Conservation (phyloP, 1,140 invertebrate species). For the Bactericera cockerelli region DNA sequence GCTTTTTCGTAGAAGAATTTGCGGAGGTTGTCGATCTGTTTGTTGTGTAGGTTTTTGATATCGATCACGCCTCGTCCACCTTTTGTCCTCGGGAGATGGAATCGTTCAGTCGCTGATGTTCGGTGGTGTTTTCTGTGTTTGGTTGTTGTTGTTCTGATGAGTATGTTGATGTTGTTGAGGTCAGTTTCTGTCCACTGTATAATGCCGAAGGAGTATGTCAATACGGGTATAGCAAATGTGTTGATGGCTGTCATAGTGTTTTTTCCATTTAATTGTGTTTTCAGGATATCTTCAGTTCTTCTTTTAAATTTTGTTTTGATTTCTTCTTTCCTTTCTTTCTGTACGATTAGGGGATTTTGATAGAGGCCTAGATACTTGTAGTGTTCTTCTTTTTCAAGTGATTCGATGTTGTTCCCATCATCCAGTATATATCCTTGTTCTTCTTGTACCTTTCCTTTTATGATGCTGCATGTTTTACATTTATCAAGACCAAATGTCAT, state of each 20-base stretch:
- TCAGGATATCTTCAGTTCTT: not conserved
- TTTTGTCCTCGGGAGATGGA: not conserved
- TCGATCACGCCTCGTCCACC: not conserved
- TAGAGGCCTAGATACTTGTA: not conserved
- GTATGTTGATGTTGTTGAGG: not conserved
- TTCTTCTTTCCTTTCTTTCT: not conserved
- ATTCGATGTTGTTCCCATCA: too few relatives aligned
- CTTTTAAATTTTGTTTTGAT: not conserved
- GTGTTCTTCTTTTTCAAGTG: not conserved
- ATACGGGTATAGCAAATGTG: not conserved
- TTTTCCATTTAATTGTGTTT: not conserved
- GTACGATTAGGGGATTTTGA: not conserved
- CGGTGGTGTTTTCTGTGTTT: not conserved
- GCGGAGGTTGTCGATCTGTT: not conserved
- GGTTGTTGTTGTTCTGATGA: not conserved
- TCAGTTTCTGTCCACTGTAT: not conserved
- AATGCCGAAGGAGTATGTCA: slow-evolving; percentile 2
- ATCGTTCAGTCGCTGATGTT: not conserved
- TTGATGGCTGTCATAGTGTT: not conserved
- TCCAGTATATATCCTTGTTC: not conserved
- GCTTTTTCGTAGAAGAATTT: not conserved
- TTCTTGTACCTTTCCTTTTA: too few relatives aligned
- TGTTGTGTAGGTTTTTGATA: not conserved
- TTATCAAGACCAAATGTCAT: too few relatives aligned
- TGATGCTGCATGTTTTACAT: too few relatives aligned